Conservation (phyloP, 2,113 vertebrate genomes). For the Sprattus sprattus region DNA sequence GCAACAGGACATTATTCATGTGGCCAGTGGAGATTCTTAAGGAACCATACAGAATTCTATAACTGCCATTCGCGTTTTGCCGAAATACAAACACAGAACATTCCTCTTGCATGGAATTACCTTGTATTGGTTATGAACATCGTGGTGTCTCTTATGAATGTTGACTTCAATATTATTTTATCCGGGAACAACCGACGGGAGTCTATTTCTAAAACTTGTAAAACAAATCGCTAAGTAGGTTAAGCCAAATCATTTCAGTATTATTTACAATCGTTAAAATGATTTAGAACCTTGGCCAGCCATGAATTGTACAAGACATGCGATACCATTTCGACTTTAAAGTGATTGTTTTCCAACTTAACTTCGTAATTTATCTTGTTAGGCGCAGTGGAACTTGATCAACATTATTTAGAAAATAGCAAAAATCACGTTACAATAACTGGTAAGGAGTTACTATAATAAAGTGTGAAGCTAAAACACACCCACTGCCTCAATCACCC, state of each 20-base stretch:
- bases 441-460: background rate
- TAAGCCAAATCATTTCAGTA: no score
- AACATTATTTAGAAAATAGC: background rate
- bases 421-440: background rate
- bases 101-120: background rate
- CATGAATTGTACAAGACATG: no score
- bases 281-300: no score
- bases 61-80: background rate
- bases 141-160: background rate
- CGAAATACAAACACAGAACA: background rate
- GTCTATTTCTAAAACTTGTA: no score
- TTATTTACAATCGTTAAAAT: no score
- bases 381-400: background rate
- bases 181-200: no score
- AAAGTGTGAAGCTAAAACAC: slow-evolving; percentile 33
- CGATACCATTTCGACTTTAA: no score
- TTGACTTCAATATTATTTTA: background rate
- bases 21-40: slow-evolving; percentile 56
- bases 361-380: background rate
- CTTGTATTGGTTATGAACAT: background rate
- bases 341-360: background rate
- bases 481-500: slow-evolving; percentile 56
- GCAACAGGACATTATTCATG: slow-evolving; percentile 61
- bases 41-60: slow-evolving; percentile 47
- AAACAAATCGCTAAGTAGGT: no score